Evolutionary conservation across 2,113 vertebrate species (phyloP).

Genomic region (Tamias sibiricus): DNA sequence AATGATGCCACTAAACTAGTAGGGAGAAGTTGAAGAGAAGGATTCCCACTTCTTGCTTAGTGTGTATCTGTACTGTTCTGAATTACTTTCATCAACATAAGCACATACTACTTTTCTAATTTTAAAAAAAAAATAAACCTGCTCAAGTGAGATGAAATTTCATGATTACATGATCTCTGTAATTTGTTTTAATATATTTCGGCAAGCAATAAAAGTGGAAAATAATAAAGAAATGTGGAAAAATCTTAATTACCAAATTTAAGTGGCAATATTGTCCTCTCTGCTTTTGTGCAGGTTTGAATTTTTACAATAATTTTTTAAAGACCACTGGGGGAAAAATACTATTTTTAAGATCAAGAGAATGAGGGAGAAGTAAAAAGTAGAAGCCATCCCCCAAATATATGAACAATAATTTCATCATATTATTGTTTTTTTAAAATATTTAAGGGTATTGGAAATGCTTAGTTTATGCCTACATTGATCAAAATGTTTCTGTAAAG

Average conservation of each 20-base stretch:
- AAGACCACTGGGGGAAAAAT: neutral
- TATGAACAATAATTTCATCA: neutral
- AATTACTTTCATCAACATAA: neutral
- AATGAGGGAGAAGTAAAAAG: neutral
- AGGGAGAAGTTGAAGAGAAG: neutral
- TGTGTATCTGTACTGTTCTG: neutral
- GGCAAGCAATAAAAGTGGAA: neutral
- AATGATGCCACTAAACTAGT: neutral
- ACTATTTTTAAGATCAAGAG: neutral
- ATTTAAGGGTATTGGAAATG: conserved; percentile 9
- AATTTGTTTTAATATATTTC: neutral
- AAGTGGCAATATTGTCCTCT: neutral
- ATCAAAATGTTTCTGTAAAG: neutral
- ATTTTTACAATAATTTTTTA: neutral
- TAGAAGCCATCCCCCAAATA: neutral
- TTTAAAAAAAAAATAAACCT: neutral
- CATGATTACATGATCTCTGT: neutral
- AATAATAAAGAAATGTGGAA: neutral
- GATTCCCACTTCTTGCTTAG: neutral
- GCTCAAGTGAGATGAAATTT: neutral
- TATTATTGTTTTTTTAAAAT: conserved; percentile 27
- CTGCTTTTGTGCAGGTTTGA: neutral
- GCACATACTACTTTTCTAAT: neutral
- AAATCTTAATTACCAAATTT: neutral
- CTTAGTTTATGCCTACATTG: neutral